These are phyloP conservation scores for Epinotia bilunana DNA, from an alignment of 2,888 invertebrate species.

Conservation along the genomic window DNA sequence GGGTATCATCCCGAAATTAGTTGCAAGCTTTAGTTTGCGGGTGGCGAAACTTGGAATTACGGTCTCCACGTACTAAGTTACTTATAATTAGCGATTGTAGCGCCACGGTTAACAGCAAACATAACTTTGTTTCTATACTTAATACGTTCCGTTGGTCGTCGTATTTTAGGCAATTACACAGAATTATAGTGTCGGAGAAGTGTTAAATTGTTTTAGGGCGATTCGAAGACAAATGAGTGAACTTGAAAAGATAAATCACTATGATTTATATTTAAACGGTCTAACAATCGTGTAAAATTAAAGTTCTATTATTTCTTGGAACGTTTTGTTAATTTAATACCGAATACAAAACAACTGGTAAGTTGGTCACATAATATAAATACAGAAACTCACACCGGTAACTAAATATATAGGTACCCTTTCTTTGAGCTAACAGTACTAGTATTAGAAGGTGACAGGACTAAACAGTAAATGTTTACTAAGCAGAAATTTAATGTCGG, in stretches of 20 bases:
- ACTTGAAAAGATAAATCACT: constrained; percentile 34
- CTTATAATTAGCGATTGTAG: not conserved
- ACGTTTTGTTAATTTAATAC: not conserved
- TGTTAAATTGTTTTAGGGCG: constrained; percentile 46
- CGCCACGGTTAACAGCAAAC: not conserved
- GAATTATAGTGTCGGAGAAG: constrained; percentile 48
- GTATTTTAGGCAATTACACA: constrained; percentile 64
- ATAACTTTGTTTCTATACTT: constrained; percentile 34
- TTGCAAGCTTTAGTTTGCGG: constrained; percentile 14
- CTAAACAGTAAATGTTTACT: too few species aligned
- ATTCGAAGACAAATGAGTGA: constrained; percentile 40
- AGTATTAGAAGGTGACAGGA: too few species aligned
- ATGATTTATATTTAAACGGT: constrained; percentile 34
- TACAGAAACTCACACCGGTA: too few species aligned
- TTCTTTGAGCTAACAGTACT: too few species aligned
- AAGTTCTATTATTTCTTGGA: not conserved
- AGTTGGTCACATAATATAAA: too few species aligned
- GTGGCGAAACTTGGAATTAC: constrained; percentile 16
- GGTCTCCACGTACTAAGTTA: not conserved
- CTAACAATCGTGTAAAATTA: constrained; percentile 8
- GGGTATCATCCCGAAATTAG: constrained; percentile 64
- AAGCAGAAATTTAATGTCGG: too few species aligned
- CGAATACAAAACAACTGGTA: not conserved
- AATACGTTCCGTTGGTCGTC: constrained; percentile 63
- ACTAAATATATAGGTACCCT: too few species aligned